Evolutionary conservation across 2,113 vertebrate species (phyloP).

Genomic region (Motacilla tschutschensis): DNA sequence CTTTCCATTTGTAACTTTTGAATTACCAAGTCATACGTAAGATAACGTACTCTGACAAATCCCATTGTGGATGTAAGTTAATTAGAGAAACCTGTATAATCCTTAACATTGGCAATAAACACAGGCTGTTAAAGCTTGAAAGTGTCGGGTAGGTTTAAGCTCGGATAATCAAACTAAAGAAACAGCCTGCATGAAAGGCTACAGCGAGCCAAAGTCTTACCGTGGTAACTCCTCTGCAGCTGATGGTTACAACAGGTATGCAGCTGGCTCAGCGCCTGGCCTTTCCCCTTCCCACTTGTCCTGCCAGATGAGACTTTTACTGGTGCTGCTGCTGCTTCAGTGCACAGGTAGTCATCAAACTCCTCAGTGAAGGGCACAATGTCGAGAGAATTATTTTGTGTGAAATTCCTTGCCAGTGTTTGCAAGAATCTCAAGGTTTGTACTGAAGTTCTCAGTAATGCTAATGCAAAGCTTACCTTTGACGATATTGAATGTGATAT

Average conservation of each 20-base stretch:
- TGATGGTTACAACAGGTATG: neutral
- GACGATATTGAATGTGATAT: slow-evolving; percentile 87
- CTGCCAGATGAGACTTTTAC: slow-evolving; percentile 35
- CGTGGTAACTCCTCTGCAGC: neutral
- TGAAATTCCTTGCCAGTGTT: slow-evolving; percentile 80
- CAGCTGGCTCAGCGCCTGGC: neutral
- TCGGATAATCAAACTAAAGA: slow-evolving; percentile 73
- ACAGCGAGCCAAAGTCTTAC: neutral
- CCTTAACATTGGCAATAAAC: slow-evolving; percentile 68
- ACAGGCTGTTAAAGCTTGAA: slow-evolving; percentile 44
- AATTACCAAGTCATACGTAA: slow-evolving; percentile 59
- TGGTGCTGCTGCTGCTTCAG: slow-evolving; percentile 67
- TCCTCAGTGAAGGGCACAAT: slow-evolving; percentile 59
- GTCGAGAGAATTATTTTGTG: slow-evolving; percentile 61
- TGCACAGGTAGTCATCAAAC: slow-evolving; percentile 45
- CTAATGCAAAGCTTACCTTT: slow-evolving; percentile 87
- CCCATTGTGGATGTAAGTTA: slow-evolving; percentile 53
- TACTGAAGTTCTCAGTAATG: slow-evolving; percentile 66
- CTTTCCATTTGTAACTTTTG: slow-evolving; percentile 45
- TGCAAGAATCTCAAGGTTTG: slow-evolving; percentile 60
- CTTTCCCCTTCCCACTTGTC: neutral
- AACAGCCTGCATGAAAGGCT: slow-evolving; percentile 20
- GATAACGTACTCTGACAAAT: slow-evolving; percentile 59
- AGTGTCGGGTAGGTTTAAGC: slow-evolving; percentile 69
- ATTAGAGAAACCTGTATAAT: slow-evolving; percentile 62